Evolutionary conservation across 2,888 invertebrate genomes (phyloP).

Genomic region (Rhogogaster chlorosoma): DNA sequence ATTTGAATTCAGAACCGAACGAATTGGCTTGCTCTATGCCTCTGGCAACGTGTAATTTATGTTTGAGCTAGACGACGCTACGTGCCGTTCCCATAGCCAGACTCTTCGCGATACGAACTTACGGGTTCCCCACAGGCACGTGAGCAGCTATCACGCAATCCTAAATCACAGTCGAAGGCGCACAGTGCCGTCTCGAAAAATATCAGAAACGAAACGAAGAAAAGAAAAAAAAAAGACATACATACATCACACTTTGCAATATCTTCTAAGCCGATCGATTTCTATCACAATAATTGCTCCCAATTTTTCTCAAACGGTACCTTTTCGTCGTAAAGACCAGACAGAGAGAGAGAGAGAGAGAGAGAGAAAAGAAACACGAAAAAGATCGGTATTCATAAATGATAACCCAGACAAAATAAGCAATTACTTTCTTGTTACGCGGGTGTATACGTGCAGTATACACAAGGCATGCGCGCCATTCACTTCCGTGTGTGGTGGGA

Average conservation of each 20-base stretch:
- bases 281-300: neutral
- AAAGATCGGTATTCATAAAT: neutral
- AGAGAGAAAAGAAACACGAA: neutral
- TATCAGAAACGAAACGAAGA: neutral
- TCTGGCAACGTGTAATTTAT: conserved; percentile 37
- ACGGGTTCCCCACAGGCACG: neutral
- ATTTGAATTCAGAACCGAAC: neutral
- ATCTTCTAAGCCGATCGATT: neutral
- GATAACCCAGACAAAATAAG: neutral
- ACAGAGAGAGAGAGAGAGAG: neutral
- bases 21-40: neutral
- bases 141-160: conserved; percentile 28
- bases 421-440: conserved; percentile 8
- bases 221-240: neutral
- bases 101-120: neutral
- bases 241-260: neutral
- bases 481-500: conserved; percentile 34
- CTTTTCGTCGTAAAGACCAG: neutral
- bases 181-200: conserved; percentile 6
- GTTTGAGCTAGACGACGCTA: conserved; percentile 1
- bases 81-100: conserved; percentile 37
- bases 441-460: neutral
- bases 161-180: conserved; percentile 10
- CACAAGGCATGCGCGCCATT: neutral
- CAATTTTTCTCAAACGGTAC: neutral